These are phyloP conservation scores for Holocentrus rufus DNA, from an alignment of 2,797 vertebrate genomes.

Conservation along the genomic window DNA sequence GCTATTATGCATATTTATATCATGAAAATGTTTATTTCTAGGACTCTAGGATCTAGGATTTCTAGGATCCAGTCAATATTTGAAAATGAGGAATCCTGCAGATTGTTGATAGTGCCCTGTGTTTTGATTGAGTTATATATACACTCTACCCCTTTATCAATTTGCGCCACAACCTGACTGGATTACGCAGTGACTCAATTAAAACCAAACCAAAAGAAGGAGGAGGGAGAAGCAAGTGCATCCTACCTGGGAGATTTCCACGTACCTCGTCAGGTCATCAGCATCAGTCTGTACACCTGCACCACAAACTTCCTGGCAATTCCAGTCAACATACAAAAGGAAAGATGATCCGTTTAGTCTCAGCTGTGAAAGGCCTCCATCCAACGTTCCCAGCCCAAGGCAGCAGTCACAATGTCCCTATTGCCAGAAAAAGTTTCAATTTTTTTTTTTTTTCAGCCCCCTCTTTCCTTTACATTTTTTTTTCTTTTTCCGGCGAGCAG, in stretches of 20 bases:
- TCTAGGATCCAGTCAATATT: neutral
- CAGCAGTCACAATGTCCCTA: conserved; percentile 42
- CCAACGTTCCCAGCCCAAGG: conserved; percentile 32
- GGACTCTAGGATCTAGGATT: too few relatives aligned
- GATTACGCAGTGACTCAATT: neutral
- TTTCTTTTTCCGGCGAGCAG: conserved; percentile 29
- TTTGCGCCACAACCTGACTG: neutral
- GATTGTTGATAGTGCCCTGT: too few relatives aligned
- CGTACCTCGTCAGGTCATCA: conserved; percentile 58
- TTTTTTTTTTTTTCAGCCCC: conserved; percentile 27
- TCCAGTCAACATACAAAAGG: conserved; percentile 38
- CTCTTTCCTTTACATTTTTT: conserved; percentile 38
- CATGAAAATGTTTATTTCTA: neutral
- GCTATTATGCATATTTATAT: neutral
- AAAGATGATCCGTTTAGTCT: conserved; percentile 15
- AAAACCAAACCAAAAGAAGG: neutral
- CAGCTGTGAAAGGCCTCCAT: conserved; percentile 38
- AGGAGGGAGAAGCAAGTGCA: neutral
- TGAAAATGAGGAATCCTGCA: too few relatives aligned
- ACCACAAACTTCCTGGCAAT: conserved; percentile 22
- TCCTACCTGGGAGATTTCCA: conserved; percentile 67
- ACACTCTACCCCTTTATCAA: too few relatives aligned
- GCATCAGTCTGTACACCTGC: conserved; percentile 32
- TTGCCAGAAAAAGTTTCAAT: conserved; percentile 32
- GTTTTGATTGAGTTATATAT: too few relatives aligned